Evolutionary conservation across 1,140 invertebrate genomes (phyloP).

Genomic region (Polypedilum vanderplanki): DNA sequence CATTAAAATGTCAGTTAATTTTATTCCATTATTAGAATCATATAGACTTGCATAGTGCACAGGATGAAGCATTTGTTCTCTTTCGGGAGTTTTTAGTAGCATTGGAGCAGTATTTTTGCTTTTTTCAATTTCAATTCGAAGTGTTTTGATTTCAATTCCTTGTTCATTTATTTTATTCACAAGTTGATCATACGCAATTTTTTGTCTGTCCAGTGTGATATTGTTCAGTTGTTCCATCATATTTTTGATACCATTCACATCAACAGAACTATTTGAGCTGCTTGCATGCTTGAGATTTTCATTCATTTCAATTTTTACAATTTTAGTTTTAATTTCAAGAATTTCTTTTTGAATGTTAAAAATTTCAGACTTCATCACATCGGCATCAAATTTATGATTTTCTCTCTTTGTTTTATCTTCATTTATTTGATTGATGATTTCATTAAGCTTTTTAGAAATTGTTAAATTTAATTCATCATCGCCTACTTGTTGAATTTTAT

Average conservation of each 20-base stretch:
- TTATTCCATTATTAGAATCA: neutral
- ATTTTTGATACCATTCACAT: neutral
- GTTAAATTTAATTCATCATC: neutral
- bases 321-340: neutral
- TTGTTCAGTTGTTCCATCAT: neutral
- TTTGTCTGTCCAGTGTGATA: neutral
- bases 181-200: neutral
- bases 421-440: neutral
- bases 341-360: neutral
- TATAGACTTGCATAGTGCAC: neutral
- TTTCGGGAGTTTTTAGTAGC: neutral
- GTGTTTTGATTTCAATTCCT: neutral
- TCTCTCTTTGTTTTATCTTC: neutral
- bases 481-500: neutral
- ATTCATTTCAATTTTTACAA: neutral
- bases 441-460: neutral
- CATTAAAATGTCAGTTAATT: neutral
- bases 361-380: neutral
- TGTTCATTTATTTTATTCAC: neutral
- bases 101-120: neutral
- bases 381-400: neutral
- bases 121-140: neutral
- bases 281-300: neutral
- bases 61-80: neutral
- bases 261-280: neutral